Conservation (phyloP, 1,140 invertebrate genomes). For the Adoxophyes honmai region DNA sequence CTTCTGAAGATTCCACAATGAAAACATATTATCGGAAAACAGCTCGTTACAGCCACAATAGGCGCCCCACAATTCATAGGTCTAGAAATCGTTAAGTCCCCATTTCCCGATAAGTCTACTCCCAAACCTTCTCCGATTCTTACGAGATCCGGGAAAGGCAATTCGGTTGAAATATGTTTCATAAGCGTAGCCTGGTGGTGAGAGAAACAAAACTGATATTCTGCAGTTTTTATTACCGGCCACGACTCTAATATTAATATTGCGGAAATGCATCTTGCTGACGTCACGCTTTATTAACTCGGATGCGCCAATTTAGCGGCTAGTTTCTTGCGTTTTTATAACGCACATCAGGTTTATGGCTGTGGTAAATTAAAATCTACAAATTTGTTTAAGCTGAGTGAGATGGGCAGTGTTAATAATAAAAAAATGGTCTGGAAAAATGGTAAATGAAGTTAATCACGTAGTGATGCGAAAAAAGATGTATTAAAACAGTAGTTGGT, state of each 20-base stretch:
- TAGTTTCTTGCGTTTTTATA: no score
- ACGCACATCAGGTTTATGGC: no score
- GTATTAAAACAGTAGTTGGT: no score
- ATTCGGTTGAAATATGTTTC: conserved; percentile 37
- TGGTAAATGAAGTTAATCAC: no score
- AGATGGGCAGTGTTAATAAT: no score
- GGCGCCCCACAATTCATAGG: conserved; percentile 7
- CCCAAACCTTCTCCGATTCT: conserved; percentile 13
- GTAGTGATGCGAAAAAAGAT: no score
- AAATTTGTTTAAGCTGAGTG: no score
- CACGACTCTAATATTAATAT: conserved; percentile 5
- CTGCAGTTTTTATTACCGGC: conserved; percentile 22
- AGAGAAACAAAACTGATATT: conserved; percentile 30
- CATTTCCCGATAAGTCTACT: conserved; percentile 6
- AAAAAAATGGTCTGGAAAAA: no score
- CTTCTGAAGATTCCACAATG: background rate
- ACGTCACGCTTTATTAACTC: no score
- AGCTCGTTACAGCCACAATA: conserved; percentile 2
- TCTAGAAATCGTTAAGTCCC: conserved; percentile 6
- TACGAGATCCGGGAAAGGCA: conserved; percentile 22
- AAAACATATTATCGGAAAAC: conserved; percentile 15
- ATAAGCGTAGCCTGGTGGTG: conserved; percentile 28
- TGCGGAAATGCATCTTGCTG: no score
- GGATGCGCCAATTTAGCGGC: no score
- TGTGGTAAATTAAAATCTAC: no score